phyloP scores from a whole-genome alignment of 2,113 vertebrate species.

The Rhineura floridana region DNA sequence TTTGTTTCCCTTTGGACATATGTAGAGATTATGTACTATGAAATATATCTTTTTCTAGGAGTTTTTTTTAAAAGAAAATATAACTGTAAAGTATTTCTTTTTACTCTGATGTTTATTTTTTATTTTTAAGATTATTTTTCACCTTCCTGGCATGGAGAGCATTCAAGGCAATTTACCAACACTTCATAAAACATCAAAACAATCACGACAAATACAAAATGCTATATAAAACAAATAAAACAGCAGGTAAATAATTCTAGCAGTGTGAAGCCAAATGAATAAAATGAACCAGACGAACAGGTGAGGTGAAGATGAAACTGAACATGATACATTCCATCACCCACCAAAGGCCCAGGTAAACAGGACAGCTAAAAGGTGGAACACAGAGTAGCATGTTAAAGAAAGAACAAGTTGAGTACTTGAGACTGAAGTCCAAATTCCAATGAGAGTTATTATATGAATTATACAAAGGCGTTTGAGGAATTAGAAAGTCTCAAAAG shows the following conservation, averaged over 20 bases:
- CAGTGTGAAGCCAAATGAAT: not conserved
- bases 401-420: no score
- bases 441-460: not conserved
- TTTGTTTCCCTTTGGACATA: not conserved
- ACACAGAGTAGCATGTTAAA: not conserved
- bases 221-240: not conserved
- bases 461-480: not conserved
- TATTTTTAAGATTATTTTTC: not conserved
- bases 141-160: not conserved
- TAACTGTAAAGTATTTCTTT: not conserved
- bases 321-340: not conserved
- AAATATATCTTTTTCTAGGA: not conserved
- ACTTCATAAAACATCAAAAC: not conserved
- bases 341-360: not conserved
- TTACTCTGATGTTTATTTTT: not conserved
- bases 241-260: not conserved
- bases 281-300: not conserved
- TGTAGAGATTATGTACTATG: not conserved
- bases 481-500: not conserved
- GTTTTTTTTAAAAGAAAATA: not conserved
- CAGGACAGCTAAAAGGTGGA: not conserved
- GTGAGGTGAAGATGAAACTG: not conserved
- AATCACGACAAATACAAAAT: not conserved
- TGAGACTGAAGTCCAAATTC: not conserved
- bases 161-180: not conserved